These are phyloP conservation scores for Catocala nupta DNA, from an alignment of 2,888 invertebrate species.

Conservation along the genomic window DNA sequence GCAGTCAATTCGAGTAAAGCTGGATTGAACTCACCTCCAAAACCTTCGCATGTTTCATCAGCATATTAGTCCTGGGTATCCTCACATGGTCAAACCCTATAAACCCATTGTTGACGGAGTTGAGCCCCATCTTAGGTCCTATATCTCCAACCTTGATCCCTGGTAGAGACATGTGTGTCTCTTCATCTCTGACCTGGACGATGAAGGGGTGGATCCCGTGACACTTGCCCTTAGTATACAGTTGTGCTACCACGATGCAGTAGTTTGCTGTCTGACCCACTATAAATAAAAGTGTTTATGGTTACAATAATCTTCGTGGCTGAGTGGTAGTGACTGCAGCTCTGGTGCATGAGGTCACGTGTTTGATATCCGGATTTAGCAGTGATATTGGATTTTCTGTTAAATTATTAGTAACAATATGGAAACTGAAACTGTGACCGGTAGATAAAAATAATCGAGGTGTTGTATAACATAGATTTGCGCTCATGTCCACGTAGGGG, in stretches of 20 bases:
- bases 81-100: slow-evolving; percentile 94
- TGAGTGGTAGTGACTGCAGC: too few relatives aligned
- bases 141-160: slow-evolving; percentile 98
- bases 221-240: slow-evolving; percentile 93
- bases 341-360: too few relatives aligned
- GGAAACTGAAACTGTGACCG: too few relatives aligned
- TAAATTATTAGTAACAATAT: too few relatives aligned
- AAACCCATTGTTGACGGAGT: slow-evolving; percentile 96
- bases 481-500: too few relatives aligned
- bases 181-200: slow-evolving; percentile 95
- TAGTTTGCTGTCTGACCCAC: slow-evolving; percentile 98
- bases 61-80: slow-evolving; percentile 95
- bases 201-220: slow-evolving; percentile 97
- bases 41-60: slow-evolving; percentile 97
- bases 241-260: slow-evolving; percentile 96
- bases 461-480: too few relatives aligned
- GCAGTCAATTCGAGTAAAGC: too few relatives aligned
- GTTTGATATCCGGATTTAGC: too few relatives aligned
- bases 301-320: too few relatives aligned
- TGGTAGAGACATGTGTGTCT: slow-evolving; percentile 94
- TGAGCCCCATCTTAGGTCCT: slow-evolving; percentile 96
- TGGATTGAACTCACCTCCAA: slow-evolving; percentile 74
- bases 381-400: too few relatives aligned
- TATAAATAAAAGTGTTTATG: slow-evolving; percentile 62
- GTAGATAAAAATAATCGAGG: too few relatives aligned